Conservation (phyloP, 2,113 vertebrate genomes). For the Phocoena sinus region DNA sequence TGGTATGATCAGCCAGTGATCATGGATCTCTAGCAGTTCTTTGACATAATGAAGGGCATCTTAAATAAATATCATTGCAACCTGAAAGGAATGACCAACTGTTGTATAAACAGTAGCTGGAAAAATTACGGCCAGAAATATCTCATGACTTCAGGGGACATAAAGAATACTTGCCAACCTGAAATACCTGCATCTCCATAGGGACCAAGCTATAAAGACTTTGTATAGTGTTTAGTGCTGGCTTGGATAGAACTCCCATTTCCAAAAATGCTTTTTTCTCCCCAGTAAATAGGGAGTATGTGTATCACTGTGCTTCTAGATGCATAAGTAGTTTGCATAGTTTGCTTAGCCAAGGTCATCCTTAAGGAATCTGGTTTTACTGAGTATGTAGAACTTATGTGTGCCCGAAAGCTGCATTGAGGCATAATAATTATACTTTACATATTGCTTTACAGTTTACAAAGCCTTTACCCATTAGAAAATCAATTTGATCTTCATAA, state of each 20-base stretch:
- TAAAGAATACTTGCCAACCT: not conserved
- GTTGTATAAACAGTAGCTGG: not conserved
- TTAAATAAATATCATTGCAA: constrained; percentile 19
- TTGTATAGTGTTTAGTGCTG: not conserved
- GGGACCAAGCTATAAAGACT: not conserved
- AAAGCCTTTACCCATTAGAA: not conserved
- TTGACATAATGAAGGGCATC: not conserved
- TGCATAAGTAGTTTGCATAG: not conserved
- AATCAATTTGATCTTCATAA: not conserved
- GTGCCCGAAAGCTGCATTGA: not conserved
- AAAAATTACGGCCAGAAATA: not conserved
- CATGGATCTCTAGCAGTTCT: not conserved
- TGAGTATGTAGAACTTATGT: not conserved
- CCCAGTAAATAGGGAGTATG: not conserved
- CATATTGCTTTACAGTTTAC: not conserved
- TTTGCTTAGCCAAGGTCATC: not conserved
- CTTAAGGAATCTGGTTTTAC: not conserved
- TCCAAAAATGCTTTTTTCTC: not conserved
- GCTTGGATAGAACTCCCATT: not conserved
- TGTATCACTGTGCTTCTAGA: not conserved
- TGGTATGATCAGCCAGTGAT: not conserved
- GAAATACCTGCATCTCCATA: not conserved
- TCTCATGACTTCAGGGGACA: not conserved
- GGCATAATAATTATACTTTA: not conserved
- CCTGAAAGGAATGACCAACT: not conserved